phyloP scores from a whole-genome alignment of 2,113 vertebrate genomes.

The Semicossyphus pulcher region DNA sequence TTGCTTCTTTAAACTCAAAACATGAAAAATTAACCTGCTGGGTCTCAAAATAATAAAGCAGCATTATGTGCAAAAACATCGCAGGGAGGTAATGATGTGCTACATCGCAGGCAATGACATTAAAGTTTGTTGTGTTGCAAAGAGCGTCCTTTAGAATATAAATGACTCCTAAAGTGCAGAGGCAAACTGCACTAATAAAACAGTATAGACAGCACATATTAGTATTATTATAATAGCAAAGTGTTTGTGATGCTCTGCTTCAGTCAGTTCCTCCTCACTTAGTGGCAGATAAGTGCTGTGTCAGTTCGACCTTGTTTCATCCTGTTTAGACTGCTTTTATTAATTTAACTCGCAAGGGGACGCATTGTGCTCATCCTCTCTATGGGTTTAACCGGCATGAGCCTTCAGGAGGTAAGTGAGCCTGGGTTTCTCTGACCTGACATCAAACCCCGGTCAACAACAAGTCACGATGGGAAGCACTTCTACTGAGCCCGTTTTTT shows the following conservation, averaged over 20 bases:
- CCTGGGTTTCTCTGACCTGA: conserved; percentile 27
- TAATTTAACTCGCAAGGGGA: neutral
- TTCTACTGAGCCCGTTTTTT: neutral
- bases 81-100: conserved; percentile 23
- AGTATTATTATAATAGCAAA: neutral
- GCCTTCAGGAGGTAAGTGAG: neutral
- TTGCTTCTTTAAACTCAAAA: conserved; percentile 8
- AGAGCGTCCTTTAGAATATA: conserved; percentile 11
- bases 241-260: neutral
- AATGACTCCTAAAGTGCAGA: conserved; percentile 7
- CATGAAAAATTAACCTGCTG: conserved; percentile 17
- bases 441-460: neutral
- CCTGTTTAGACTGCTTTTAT: neutral
- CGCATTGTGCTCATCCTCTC: neutral
- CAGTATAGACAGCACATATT: neutral
- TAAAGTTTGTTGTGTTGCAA: conserved; percentile 19
- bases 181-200: neutral
- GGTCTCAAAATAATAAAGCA: conserved; percentile 19
- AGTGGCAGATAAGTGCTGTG: neutral
- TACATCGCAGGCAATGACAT: neutral
- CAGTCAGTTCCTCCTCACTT: neutral
- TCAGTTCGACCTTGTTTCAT: conserved; percentile 29
- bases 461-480: neutral
- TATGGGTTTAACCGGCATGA: neutral
- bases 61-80: conserved; percentile 19